These are phyloP conservation scores for Dolichopus griseipennis DNA, from an alignment of 2,888 invertebrate species.

Conservation along the genomic window DNA sequence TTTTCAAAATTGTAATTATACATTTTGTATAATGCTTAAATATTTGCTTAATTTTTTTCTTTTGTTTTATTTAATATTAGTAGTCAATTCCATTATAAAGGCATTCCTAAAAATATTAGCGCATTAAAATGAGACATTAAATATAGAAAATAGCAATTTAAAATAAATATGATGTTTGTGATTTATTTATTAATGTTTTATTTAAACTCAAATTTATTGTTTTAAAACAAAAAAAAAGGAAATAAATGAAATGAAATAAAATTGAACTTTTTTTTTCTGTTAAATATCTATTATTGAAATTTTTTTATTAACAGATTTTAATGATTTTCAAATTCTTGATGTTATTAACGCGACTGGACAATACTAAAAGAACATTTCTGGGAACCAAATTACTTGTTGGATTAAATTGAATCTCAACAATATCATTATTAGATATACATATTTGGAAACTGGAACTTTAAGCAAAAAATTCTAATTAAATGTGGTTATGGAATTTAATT, in stretches of 20 bases:
- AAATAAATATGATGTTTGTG: not conserved
- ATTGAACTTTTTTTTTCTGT: too few relatives aligned
- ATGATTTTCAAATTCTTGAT: too few relatives aligned
- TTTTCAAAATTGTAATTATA: not conserved
- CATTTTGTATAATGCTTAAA: not conserved
- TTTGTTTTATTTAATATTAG: not conserved
- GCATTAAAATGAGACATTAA: not conserved
- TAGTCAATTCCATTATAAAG: constrained; percentile 5
- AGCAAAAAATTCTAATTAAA: too few relatives aligned
- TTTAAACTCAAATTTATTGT: constrained; percentile 4
- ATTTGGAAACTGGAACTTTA: too few relatives aligned
- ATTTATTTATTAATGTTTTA: constrained; percentile 1
- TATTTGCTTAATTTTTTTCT: not conserved
- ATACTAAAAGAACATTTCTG: too few relatives aligned
- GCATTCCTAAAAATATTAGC: not conserved
- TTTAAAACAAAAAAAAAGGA: not conserved
- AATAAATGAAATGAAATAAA: not conserved
- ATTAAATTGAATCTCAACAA: too few relatives aligned
- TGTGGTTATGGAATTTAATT: too few relatives aligned
- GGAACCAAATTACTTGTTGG: too few relatives aligned
- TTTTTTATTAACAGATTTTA: too few relatives aligned
- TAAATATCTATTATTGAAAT: too few relatives aligned
- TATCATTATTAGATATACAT: too few relatives aligned
- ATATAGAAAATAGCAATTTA: not conserved
- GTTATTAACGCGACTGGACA: too few relatives aligned